Evolutionary conservation across 2,113 vertebrate species (phyloP), one percentile per base, ranked within the genome.

Genomic region (Melanotaenia duboulayi): DNA sequence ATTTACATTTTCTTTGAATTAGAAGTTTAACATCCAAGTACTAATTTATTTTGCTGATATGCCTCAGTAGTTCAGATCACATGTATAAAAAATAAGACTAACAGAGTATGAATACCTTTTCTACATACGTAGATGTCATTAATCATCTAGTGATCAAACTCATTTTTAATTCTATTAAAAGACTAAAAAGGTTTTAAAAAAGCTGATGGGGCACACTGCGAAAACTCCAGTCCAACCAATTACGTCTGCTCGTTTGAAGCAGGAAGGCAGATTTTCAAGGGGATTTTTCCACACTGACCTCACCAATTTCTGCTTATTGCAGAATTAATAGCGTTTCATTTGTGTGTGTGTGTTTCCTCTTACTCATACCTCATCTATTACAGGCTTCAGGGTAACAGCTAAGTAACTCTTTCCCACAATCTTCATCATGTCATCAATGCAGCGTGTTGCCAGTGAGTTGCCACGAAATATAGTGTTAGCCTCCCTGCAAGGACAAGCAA

Each of bases 391-490:
- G 16, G 97, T 99, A 83, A 97, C 95, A 59, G 96, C 96, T 76
- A 99, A 90, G 93, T 99, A 99, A 94, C 96, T 96, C 86, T 97
- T 95, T 75, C 98, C 98, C 82, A 98, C 97, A 84, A 98, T 96
- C 92, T 99, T 99, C 97, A 99, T 99, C 94, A 97, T 97, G 90
- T 99, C 98, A 82, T 99, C 97, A 42, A 99, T 95, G 92, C 97
- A 98, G 4, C 97, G 96, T 2, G 98, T 98, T 62, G 97, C 96
- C 91, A 98, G 90, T 4, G 96, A 96, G 76, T 99, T 99, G 65
- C 98, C 98, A 84, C 97, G 95, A 80, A 99, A 99, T 86, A 99
- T 94, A 87, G 97, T 99, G 89, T 98, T 99, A 80, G 96, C 97
- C 93, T 99, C 97, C 91, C 97, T 99, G 90, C 32, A 93, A 0